These are phyloP conservation scores for Catharus minimus DNA, from an alignment of 2,113 vertebrate species.

Conservation along the genomic window DNA sequence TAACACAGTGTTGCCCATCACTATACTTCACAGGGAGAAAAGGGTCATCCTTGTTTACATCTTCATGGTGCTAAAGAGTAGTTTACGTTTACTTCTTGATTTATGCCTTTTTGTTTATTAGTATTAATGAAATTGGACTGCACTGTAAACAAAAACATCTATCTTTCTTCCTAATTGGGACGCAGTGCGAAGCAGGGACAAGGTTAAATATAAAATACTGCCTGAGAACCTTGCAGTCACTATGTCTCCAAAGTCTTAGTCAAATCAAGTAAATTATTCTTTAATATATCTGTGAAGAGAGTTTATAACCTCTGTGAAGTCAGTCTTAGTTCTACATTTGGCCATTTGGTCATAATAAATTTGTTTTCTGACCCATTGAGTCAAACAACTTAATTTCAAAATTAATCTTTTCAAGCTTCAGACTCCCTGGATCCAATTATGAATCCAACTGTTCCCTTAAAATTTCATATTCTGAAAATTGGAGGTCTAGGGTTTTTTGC, in stretches of 20 bases:
- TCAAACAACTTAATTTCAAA: conserved; percentile 54
- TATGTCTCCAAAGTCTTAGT: not conserved
- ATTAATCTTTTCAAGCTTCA: conserved; percentile 58
- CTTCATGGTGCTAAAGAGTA: not conserved
- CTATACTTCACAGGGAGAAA: not conserved
- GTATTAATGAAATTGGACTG: conserved; percentile 32
- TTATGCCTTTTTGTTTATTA: conserved; percentile 29
- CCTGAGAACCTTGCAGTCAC: not conserved
- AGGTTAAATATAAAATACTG: conserved; percentile 7
- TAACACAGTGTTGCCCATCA: not conserved
- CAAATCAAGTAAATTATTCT: conserved; percentile 28
- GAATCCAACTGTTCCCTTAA: conserved; percentile 1
- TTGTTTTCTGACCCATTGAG: conserved; percentile 55
- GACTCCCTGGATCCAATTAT: conserved; percentile 44
- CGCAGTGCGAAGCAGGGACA: not conserved
- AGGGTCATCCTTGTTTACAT: not conserved
- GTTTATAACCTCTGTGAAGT: not conserved
- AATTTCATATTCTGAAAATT: conserved; percentile 50
- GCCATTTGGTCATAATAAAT: conserved; percentile 21
- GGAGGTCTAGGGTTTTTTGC: conserved; percentile 36
- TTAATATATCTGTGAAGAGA: not conserved
- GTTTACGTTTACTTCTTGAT: conserved; percentile 36
- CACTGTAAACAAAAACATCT: conserved; percentile 31
- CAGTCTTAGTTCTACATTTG: not conserved
- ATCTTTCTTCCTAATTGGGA: conserved; percentile 6